Evolutionary conservation across 2,113 vertebrate genomes (phyloP), one percentile per base, ranked within the genome.

Genomic region (Cranoglanis bouderius): DNA sequence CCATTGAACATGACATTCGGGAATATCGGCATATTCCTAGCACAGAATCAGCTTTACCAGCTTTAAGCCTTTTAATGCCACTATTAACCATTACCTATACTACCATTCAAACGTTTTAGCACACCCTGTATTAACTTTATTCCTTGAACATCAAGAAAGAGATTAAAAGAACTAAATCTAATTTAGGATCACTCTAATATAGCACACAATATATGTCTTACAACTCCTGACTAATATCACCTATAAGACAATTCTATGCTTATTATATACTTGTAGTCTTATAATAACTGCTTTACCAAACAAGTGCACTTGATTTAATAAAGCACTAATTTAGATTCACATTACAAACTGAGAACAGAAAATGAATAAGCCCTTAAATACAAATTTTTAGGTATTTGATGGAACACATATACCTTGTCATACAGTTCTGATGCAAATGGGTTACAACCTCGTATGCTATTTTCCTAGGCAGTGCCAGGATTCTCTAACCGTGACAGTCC

Each of bases 401-500:
- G 38, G 19, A 75, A 43, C 16, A 19, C 70, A 40, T 46, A 1
- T 46, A 0, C 18, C 5, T 38, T 43, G 8, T 43, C 72, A 4
- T 75, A 2, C 29, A 53, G 77, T 6, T 32, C 43, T 32, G 29
- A 53, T 55, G 75, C 43, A 78, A 78, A 43, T 84, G 6, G 4
- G 29, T 72, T 65, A 59, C 46, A 84, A 84, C n/a, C 21, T 53
- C 24, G 24, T 85, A 8, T 88, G 59, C 21, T 88, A 38, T 61
- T 35, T 40, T 38, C 49, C 43, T 53, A 92, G 91, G 63, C 86
- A 92, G 43, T 90, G 90, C 74, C 86, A 85, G 86, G 91, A 90
- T 24, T 92, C 91, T 55, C 51, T 92, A 32, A 90, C 90, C 46
- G 57, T 92, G 86, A 92, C 88, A 10, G 77, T 92, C 84, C 91